These are phyloP conservation scores for Stenotaenia linearis DNA, from an alignment of 2,888 invertebrate species.

Conservation along the genomic window DNA sequence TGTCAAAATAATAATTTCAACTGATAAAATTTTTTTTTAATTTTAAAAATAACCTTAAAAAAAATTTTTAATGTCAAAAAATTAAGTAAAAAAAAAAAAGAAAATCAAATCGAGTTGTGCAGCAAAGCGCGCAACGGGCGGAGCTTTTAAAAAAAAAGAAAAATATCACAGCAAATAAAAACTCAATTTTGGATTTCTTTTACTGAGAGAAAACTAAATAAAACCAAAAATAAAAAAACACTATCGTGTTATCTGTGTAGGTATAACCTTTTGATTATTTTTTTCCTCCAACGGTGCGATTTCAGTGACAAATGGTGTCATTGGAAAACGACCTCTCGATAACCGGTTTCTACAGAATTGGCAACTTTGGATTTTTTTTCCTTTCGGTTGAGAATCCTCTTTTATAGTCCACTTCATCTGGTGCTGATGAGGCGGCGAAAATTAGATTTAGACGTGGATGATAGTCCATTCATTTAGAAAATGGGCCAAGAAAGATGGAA, in stretches of 20 bases:
- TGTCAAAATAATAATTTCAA: too few relatives aligned
- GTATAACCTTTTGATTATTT: background rate
- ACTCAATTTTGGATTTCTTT: background rate
- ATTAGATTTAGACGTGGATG: conserved; percentile 14
- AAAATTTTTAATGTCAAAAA: too few relatives aligned
- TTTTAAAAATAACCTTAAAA: too few relatives aligned
- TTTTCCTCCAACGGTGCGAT: background rate
- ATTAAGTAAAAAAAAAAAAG: too few relatives aligned
- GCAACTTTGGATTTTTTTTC: background rate
- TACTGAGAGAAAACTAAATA: background rate
- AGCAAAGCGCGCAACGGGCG: background rate
- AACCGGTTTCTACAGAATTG: background rate
- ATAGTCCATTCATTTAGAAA: conserved; percentile 19
- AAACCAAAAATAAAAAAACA: background rate
- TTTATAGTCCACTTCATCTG: conserved; percentile 7
- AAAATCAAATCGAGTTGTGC: background rate
- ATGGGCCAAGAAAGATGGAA: background rate
- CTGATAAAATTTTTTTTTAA: too few relatives aligned
- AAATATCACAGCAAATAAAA: background rate
- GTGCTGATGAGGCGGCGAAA: conserved; percentile 19
- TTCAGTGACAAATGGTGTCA: background rate
- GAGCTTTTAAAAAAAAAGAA: background rate
- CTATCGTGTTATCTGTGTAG: background rate
- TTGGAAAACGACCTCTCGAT: background rate
- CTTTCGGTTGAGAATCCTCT: background rate